Base-by-base conservation (phyloP, 2,888 invertebrate genomes). In the Sminthurinus aureus region DNA sequence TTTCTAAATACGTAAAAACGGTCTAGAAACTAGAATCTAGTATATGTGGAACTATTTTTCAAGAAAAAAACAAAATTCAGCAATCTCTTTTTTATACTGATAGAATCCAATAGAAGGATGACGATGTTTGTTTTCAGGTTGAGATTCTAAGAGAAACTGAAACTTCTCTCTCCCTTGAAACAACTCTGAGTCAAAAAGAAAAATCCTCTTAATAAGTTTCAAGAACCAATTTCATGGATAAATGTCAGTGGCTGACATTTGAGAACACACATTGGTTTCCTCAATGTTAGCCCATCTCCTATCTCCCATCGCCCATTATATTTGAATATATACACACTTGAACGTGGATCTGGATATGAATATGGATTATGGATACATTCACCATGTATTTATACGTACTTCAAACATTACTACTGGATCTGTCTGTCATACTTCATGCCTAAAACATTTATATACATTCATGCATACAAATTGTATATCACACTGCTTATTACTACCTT, bases 241-340 rank as follows among this genome's bases (percentile, higher is more conserved):
- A 87, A 88, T 88, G 88, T 87, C 88, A 88, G 86, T 80, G 64
- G 83, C 81, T 88, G 88, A 87, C 88, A 88, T 88, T 88, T 87
- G 83, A 87, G 79, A 87, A 26, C 58, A 78, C 78, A 78, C 51
- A 76, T 50, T 77, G 77, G 77, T 77, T 77, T 77, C 64, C 64
- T 51, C 77, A 77, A 58, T 64, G 58, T 58, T 77, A 64, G 52
- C 22, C 18, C 50, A n/a, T 26, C 20, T 74, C 12, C n/a, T 8
- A n/a, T n/a, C 15, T n/a, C 66, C 66, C 18, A 66, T 4, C 66
- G 1, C 38, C 38, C 38, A 6, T 38, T 6, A 38, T 38, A 38
- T 58, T 18, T 18, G 58, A 15, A 18, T 13, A 15, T 13, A 15
- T 11, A 58, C 18, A 58, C 18, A 58, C 58, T 13, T 58, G 18